These are phyloP conservation scores for Poecilia wingei DNA, from an alignment of 2,797 vertebrate species.

Conservation along the genomic window DNA sequence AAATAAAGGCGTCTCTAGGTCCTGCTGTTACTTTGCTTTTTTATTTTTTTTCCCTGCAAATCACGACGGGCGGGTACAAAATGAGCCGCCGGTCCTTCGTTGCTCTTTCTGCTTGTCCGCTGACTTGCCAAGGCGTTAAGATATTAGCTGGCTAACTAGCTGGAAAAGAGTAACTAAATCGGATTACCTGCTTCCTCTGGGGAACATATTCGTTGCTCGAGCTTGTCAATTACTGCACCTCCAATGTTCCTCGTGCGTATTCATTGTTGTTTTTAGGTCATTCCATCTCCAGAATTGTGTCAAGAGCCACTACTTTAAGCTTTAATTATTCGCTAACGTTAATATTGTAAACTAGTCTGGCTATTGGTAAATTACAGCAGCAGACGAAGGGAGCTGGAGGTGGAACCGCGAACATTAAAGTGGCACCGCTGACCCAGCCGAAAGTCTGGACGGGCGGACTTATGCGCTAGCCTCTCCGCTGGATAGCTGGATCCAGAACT, in stretches of 20 bases:
- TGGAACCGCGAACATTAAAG: neutral
- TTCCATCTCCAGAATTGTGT: neutral
- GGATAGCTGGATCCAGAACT: slow-evolving; percentile 47
- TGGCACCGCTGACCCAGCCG: neutral
- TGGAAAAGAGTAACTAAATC: slow-evolving; percentile 72
- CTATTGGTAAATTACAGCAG: slow-evolving; percentile 4
- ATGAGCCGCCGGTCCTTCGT: slow-evolving; percentile 45
- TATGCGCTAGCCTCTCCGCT: slow-evolving; percentile 45
- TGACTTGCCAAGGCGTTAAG: slow-evolving; percentile 36
- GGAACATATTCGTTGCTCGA: slow-evolving; percentile 23
- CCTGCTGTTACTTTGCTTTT: neutral
- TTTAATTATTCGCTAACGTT: slow-evolving; percentile 1
- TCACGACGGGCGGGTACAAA: slow-evolving; percentile 29
- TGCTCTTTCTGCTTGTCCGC: slow-evolving; percentile 20
- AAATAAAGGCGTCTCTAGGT: neutral
- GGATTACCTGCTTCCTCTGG: slow-evolving; percentile 65
- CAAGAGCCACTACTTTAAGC: slow-evolving; percentile 5
- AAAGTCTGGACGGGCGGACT: slow-evolving; percentile 22
- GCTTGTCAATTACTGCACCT: slow-evolving; percentile 2
- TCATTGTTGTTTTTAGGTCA: neutral
- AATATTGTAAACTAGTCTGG: slow-evolving; percentile 16
- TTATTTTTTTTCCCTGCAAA: neutral
- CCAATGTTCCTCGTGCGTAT: neutral
- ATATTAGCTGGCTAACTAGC: slow-evolving; percentile 76
- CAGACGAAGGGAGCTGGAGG: neutral